These are phyloP conservation scores for Trichechus manatus DNA, from an alignment of 2,113 vertebrate genomes.

Conservation along the genomic window DNA sequence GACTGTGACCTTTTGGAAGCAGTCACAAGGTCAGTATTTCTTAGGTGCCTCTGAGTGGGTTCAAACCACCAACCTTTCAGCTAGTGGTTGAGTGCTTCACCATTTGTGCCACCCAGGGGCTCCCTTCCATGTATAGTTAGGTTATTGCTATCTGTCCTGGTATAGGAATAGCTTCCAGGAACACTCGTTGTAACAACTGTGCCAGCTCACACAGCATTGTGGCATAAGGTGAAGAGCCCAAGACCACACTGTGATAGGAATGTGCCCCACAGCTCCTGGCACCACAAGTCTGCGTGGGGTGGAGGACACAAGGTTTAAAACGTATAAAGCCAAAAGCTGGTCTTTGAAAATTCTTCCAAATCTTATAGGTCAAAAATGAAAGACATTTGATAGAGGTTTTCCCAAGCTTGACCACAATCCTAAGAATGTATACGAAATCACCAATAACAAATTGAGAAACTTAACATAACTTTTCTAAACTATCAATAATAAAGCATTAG, in stretches of 20 bases:
- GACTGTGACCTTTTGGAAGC: too few relatives aligned
- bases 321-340: neutral
- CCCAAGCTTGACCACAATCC: too few relatives aligned
- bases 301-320: neutral
- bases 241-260: neutral
- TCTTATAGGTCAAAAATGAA: neutral
- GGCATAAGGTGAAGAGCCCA: neutral
- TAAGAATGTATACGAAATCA: neutral
- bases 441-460: neutral
- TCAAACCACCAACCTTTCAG: too few relatives aligned
- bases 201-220: neutral
- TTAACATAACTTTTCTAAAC: neutral
- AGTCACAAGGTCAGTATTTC: too few relatives aligned
- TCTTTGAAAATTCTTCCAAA: constrained; percentile 3
- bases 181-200: neutral
- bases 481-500: neutral
- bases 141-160: neutral
- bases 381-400: neutral
- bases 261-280: neutral
- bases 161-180: neutral
- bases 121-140: neutral
- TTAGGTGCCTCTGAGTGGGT: too few relatives aligned
- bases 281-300: neutral
- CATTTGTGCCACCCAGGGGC: too few relatives aligned
- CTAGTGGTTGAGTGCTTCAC: too few relatives aligned